Conservation (phyloP, 1,140 invertebrate genomes). For the Chionoecetes opilio region DNA sequence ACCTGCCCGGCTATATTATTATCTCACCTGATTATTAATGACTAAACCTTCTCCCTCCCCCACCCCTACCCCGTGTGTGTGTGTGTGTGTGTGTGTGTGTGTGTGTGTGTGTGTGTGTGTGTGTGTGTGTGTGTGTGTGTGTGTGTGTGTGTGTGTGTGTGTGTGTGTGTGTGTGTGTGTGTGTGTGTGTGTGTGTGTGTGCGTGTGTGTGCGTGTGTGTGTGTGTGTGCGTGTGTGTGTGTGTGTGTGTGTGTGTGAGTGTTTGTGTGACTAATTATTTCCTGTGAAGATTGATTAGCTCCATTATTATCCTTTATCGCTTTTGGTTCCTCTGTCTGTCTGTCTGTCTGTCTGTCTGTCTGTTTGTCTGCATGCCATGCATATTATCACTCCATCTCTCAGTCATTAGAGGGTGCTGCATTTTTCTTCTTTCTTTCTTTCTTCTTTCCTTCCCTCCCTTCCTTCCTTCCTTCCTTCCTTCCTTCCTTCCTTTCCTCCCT, state of each 20-base stretch:
- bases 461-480: neutral
- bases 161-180: too few relatives aligned
- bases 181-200: too few relatives aligned
- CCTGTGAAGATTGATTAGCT: neutral
- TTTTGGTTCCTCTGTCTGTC: neutral
- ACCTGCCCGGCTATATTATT: neutral
- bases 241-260: too few relatives aligned
- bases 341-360: neutral
- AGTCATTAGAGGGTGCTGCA: neutral
- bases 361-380: neutral
- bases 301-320: neutral
- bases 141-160: too few relatives aligned
- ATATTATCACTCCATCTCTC: neutral
- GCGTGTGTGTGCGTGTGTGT: too few relatives aligned
- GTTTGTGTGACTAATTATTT: neutral
- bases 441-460: neutral
- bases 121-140: too few relatives aligned
- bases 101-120: too few relatives aligned
- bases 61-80: too few relatives aligned
- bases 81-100: too few relatives aligned
- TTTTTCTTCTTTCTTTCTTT: neutral
- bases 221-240: too few relatives aligned
- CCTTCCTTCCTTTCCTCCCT: too few relatives aligned
- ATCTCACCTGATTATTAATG: neutral
- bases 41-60: too few relatives aligned